phyloP scores from a whole-genome alignment of 2,888 invertebrate species.

The Cotesia congregata region DNA sequence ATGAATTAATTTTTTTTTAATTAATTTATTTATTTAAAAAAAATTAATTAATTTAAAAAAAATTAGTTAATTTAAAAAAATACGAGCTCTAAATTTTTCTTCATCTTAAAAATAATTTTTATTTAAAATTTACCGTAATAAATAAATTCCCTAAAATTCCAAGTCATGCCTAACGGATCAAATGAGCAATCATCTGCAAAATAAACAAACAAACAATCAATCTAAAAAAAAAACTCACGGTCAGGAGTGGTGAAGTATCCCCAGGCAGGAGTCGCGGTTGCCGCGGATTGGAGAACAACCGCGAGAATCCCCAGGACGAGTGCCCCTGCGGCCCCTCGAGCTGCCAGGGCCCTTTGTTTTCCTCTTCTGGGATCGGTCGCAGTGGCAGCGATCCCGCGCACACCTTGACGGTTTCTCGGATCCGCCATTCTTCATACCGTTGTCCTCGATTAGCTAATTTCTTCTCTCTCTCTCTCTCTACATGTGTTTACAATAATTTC shows the following conservation, averaged over 20 bases:
- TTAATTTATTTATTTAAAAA: too few relatives aligned
- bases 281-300: constrained; percentile 85
- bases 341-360: constrained; percentile 66
- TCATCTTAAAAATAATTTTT: not conserved
- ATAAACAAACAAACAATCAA: not conserved
- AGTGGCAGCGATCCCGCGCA: constrained; percentile 64
- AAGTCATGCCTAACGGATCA: not conserved
- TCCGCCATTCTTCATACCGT: constrained; percentile 70
- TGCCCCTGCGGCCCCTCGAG: constrained; percentile 67
- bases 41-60: too few relatives aligned
- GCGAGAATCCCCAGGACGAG: constrained; percentile 64
- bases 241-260: constrained; percentile 85
- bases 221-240: constrained; percentile 70
- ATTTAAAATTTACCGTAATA: not conserved
- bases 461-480: constrained; percentile 24
- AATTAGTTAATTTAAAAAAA: too few relatives aligned
- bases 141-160: not conserved
- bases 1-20: too few relatives aligned
- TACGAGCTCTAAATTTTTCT: too few relatives aligned
- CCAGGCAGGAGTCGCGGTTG: constrained; percentile 89
- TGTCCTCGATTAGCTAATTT: constrained; percentile 42
- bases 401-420: constrained; percentile 65
- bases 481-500: not conserved
- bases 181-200: not conserved
- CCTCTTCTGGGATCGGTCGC: constrained; percentile 62